phyloP scores from a whole-genome alignment of 2,797 vertebrate genomes.

The Trachurus trachurus region DNA sequence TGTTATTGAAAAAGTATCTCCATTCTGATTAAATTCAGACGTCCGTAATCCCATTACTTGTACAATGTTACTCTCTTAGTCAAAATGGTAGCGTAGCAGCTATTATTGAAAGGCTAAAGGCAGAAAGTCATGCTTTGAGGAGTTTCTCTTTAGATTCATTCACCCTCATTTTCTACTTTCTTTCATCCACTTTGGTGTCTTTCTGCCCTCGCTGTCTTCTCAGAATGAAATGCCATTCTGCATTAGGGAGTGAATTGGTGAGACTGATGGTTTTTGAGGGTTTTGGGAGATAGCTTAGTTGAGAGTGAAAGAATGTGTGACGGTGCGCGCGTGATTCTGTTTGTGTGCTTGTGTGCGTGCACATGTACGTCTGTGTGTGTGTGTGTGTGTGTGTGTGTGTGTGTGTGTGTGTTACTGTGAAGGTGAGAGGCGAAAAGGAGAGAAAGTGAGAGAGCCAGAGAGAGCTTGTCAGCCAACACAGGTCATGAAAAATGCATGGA shows the following conservation, averaged over 20 bases:
- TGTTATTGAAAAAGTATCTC: slow-evolving; percentile 6
- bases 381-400: slow-evolving; percentile 24
- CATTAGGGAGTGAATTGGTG: slow-evolving; percentile 78
- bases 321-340: slow-evolving; percentile 44
- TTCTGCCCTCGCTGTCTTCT: slow-evolving; percentile 61
- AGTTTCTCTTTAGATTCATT: slow-evolving; percentile 67
- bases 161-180: slow-evolving; percentile 67
- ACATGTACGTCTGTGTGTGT: slow-evolving; percentile 19
- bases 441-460: slow-evolving; percentile 36
- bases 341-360: slow-evolving; percentile 43
- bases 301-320: slow-evolving; percentile 70
- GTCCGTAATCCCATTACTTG: slow-evolving; percentile 46
- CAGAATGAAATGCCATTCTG: slow-evolving; percentile 78
- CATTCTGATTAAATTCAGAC: slow-evolving; percentile 14
- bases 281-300: slow-evolving; percentile 73
- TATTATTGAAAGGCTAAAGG: slow-evolving; percentile 62
- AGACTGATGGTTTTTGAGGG: slow-evolving; percentile 79
- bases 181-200: slow-evolving; percentile 72
- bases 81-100: slow-evolving; percentile 18
- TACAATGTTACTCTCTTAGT: slow-evolving; percentile 29
- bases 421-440: slow-evolving; percentile 46
- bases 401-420: slow-evolving; percentile 21
- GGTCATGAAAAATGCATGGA: slow-evolving; percentile 83
- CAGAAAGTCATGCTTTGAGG: slow-evolving; percentile 62
- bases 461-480: slow-evolving; percentile 69